These are phyloP conservation scores for Drosophila greeni DNA, from an alignment of 2,888 invertebrate species.

Conservation along the genomic window DNA sequence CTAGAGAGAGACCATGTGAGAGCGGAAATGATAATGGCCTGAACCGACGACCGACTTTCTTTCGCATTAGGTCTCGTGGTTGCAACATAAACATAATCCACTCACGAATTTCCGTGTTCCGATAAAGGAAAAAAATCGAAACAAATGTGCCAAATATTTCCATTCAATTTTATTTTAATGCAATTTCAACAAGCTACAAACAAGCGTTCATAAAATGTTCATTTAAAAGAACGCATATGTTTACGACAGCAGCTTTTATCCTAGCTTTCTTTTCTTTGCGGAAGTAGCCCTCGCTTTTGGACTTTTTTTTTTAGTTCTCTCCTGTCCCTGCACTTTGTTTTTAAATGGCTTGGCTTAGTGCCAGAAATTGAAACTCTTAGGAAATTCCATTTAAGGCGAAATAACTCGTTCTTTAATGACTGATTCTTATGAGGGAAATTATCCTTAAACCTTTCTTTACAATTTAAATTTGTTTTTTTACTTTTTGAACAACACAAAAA, in stretches of 20 bases:
- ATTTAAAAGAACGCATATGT: slow-evolving; percentile 16
- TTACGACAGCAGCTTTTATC: slow-evolving; percentile 21
- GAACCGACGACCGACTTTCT: slow-evolving; percentile 25
- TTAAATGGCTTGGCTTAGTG: slow-evolving; percentile 12
- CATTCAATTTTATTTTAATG: slow-evolving; percentile 38
- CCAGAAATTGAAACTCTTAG: background rate
- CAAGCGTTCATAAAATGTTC: slow-evolving; percentile 7
- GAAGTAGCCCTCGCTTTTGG: background rate
- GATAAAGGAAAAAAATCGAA: slow-evolving; percentile 14
- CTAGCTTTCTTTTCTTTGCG: slow-evolving; percentile 1
- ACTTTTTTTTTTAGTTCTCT: slow-evolving; percentile 9
- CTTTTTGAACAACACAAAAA: background rate
- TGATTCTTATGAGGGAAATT: background rate
- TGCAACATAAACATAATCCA: slow-evolving; percentile 42
- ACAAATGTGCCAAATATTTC: slow-evolving; percentile 31
- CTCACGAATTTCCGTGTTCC: slow-evolving; percentile 26
- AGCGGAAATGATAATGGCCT: slow-evolving; percentile 56
- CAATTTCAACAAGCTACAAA: slow-evolving; percentile 24
- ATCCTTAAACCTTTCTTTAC: background rate
- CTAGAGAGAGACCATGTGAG: background rate
- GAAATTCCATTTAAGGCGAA: background rate
- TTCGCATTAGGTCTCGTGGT: slow-evolving; percentile 27
- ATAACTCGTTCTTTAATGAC: slow-evolving; percentile 1
- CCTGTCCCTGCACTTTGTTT: background rate
- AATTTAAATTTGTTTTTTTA: too few species aligned